Conservation (phyloP, 2,888 invertebrate genomes). For the Polyploca ridens region DNA sequence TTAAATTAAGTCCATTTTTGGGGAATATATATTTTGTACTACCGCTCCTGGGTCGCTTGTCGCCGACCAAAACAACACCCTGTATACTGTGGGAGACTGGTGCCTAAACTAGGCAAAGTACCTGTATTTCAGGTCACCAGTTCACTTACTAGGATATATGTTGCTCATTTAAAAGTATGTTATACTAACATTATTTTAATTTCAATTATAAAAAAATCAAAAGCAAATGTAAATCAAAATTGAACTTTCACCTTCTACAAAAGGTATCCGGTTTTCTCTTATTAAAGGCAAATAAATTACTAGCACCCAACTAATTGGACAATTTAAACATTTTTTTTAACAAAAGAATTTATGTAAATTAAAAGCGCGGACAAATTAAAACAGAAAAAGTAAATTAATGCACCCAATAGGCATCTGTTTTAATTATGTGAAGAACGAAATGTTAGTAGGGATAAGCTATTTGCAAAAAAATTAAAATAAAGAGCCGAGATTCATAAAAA, state of each 20-base stretch:
- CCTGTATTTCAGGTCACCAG: too few relatives aligned
- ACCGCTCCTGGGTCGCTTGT: too few relatives aligned
- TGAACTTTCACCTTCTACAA: slow-evolving; percentile 19
- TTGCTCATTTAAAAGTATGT: too few relatives aligned
- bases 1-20: too few relatives aligned
- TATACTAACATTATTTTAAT: too few relatives aligned
- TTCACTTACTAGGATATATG: too few relatives aligned
- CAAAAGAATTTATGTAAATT: slow-evolving; percentile 81
- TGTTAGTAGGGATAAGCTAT: slow-evolving; percentile 45
- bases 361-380: slow-evolving; percentile 79
- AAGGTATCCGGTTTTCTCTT: slow-evolving; percentile 57
- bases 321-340: slow-evolving; percentile 64
- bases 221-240: neutral
- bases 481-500: too few relatives aligned
- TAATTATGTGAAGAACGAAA: slow-evolving; percentile 64
- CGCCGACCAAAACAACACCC: too few relatives aligned
- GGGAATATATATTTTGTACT: too few relatives aligned
- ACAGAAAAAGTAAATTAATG: slow-evolving; percentile 78
- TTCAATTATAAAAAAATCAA: too few relatives aligned
- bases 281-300: slow-evolving; percentile 77
- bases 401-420: slow-evolving; percentile 76
- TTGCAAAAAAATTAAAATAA: neutral
- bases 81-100: too few relatives aligned
- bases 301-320: slow-evolving; percentile 71
- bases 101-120: too few relatives aligned